Percentiles rank a stretch among this genome's conserved stretches.
Evolutionary conservation across 2,797 vertebrate species (phyloP).

Genomic region (Apodemus agrarius): DNA sequence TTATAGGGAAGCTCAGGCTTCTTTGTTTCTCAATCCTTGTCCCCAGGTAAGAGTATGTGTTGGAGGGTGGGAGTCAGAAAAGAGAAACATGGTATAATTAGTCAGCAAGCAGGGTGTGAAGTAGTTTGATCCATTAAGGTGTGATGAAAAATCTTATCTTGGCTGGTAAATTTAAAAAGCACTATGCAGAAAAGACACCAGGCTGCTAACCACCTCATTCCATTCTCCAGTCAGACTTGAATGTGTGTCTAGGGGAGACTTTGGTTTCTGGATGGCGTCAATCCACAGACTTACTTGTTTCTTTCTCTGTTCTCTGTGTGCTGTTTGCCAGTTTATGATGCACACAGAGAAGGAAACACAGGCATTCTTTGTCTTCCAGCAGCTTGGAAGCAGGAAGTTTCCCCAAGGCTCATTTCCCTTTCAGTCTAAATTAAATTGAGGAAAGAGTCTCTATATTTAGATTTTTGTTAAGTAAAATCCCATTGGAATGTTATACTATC

Average conservation of each 20-base stretch:
- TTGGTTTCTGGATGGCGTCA: background rate
- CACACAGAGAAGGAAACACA: background rate
- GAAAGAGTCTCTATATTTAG: background rate
- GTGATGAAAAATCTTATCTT: background rate
- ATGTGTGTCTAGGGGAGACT: background rate
- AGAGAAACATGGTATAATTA: background rate
- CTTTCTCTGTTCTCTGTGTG: background rate
- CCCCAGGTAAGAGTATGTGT: background rate
- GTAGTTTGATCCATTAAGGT: background rate
- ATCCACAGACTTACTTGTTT: background rate
- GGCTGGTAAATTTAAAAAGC: background rate
- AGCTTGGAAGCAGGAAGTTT: background rate
- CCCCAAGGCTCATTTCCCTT: conserved; percentile 39
- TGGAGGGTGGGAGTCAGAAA: background rate
- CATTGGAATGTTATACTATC: background rate
- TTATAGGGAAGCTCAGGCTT: background rate
- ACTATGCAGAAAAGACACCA: background rate
- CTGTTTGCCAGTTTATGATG: background rate
- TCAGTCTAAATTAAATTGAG: conserved; percentile 31
- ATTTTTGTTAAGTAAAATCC: background rate
- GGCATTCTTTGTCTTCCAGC: background rate
- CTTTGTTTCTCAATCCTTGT: background rate
- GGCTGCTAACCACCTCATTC: background rate
- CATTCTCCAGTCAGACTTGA: background rate
- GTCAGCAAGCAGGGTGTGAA: background rate